Conservation (phyloP, 2,113 vertebrate genomes). For the Mus spicilegus region DNA sequence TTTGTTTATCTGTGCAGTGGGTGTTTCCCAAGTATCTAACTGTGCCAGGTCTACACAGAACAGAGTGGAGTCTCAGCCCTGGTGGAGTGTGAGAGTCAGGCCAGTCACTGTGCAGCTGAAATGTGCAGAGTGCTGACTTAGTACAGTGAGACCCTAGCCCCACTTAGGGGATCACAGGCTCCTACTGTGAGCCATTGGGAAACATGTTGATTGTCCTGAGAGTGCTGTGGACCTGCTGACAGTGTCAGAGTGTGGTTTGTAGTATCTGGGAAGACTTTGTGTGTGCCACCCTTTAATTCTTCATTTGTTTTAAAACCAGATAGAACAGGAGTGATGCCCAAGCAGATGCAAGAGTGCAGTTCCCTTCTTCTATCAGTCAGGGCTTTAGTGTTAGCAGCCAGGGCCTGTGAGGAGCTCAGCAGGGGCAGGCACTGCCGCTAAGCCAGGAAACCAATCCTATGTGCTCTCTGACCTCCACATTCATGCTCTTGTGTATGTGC, state of each 20-base stretch:
- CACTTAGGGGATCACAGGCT: background rate
- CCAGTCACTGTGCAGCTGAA: background rate
- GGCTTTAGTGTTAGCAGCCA: background rate
- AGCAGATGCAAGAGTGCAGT: background rate
- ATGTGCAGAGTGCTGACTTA: background rate
- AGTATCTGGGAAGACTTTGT: background rate
- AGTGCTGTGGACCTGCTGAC: background rate
- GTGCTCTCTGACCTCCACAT: background rate
- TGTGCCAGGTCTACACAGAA: background rate
- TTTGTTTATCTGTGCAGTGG: background rate
- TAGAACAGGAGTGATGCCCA: background rate
- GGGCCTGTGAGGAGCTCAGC: background rate
- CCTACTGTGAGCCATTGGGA: background rate
- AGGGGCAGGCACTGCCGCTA: too few relatives aligned
- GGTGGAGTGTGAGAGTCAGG: background rate
- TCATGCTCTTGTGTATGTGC: background rate
- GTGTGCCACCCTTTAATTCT: background rate
- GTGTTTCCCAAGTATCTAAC: background rate
- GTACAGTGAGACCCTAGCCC: background rate
- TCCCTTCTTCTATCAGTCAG: background rate
- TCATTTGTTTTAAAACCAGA: background rate
- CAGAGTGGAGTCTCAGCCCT: background rate
- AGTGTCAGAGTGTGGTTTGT: background rate
- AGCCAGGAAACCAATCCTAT: background rate
- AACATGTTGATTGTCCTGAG: background rate